Base-by-base conservation (phyloP, 2,113 vertebrate genomes). In the Crotalus horridus region DNA sequence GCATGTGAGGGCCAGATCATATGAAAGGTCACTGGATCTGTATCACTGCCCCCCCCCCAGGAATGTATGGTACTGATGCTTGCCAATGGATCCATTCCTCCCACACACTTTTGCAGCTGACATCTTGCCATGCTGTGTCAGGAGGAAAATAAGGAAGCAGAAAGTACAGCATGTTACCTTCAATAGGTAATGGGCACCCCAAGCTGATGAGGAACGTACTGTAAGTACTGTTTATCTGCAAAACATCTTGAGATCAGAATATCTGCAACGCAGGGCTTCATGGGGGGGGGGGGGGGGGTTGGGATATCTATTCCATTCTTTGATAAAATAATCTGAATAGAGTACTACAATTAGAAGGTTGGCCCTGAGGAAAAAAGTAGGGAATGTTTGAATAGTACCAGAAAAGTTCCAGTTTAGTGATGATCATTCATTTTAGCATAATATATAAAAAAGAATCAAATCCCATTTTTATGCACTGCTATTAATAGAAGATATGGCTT, bases 401-500 rank as follows among this genome's bases (percentile, higher is more conserved):
- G 3, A 55, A 24, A n/a, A 29, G 12, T 74, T 21, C 43, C 8
- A n/a, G 54, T n/a, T 51, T 61, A 39, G 53, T 56, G 29, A 55
- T 85, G 43, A 17, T 33, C 46, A 15, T 59, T 46, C 43, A 33
- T 11, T 85, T 23, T 10, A 85, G 39, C 33, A n/a, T 13, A 48
- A 29, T 61, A 54, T 4, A 3, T 48, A 56, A 88, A 39, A 24
- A 54, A 33, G 48, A 85, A 89, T n/a, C 7, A 85, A 93, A 33
- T 8, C 43, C 85, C 23, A 33, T 17, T 6, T 39, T 85, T 85
- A 85, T 93, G 26, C 58, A 93, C 61, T 87, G 23, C 64, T 95
- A 94, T 93, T 91, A 95, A 96, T 89, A 96, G 91, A 81, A 92
- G 0, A 10, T 13, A 53, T 93, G 51, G 74, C 90, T 87, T 69